Evolutionary conservation across 1,140 invertebrate species (phyloP), one percentile per base, ranked within the genome.

Genomic region (Chelonus insularis): DNA sequence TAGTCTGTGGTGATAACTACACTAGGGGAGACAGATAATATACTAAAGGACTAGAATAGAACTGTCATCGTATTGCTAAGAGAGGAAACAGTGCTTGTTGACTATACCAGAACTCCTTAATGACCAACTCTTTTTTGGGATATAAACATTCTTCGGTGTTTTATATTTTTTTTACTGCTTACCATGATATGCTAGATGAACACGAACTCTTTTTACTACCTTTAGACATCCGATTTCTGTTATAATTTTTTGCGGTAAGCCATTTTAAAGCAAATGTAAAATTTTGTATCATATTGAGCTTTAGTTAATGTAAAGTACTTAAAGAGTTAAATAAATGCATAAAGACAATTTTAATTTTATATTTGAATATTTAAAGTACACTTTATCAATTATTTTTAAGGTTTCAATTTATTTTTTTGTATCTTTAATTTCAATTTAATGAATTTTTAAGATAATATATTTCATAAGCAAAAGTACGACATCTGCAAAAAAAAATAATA

Each of bases 101-200:
- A 23, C n/a, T 14, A 7, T 23, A 29, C 57, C 34, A 60, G 48
- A 23, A 60, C 48, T 29, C 57, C 48, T 60, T 60, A 60, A 60
- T 60, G 57, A 60, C 57, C 57, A 29, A 52, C 32, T 51, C 57
- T 60, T 52, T 52, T 52, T n/a, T 45, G 23, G 47, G 57, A 60
- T 52, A 60, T 60, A 60, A 60, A 60, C 57, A 47, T 60, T 25
- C 14, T 25, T 60, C 45, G n/a, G 25, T 12, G 18, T 52, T 41
- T 20, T 21, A 16, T 52, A 39, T 11, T 34, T 4, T 51, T 21
- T 25, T 41, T 41, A 14, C 21, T 9, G 18, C 18, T 60, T 32
- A 29, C 9, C 36, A 52, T 32, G 25, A 52, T 11, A 14, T 7
- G 4, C 11, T 34, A 8, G 7, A 29, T 50, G 21, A 4, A 50